Conservation (phyloP, 2,113 vertebrate species). For the Petrocephalus zakoni region DNA sequence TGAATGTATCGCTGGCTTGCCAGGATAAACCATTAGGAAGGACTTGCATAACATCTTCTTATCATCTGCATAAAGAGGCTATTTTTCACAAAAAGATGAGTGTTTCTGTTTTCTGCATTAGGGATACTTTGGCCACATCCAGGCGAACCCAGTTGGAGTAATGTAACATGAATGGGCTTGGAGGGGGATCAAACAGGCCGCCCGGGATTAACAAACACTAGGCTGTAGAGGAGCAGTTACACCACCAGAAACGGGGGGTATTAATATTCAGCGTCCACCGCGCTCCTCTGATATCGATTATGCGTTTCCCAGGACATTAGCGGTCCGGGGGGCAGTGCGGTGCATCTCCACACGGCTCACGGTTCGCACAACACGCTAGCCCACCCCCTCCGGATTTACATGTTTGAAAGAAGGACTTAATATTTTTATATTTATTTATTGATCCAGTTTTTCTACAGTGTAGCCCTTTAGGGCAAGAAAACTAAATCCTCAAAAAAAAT, state of each 20-base stretch:
- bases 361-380: neutral
- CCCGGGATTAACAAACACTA: neutral
- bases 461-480: neutral
- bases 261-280: neutral
- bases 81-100: neutral
- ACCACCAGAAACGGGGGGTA: neutral
- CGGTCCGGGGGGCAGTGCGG: neutral
- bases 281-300: conserved; percentile 3
- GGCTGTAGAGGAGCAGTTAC: neutral
- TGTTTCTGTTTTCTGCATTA: neutral
- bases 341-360: neutral
- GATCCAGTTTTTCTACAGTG: neutral
- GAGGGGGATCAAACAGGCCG: neutral
- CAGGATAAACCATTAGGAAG: neutral
- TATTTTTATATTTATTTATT: neutral
- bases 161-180: neutral
- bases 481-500: neutral
- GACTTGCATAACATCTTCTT: neutral
- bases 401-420: neutral
- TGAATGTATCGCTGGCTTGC: neutral
- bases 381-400: neutral
- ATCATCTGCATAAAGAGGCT: conserved; percentile 1
- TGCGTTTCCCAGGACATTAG: neutral
- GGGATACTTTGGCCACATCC: neutral
- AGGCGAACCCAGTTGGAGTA: neutral